Evolutionary conservation across 2,113 vertebrate genomes (phyloP), one percentile per base, ranked within the genome.

Genomic region (Aldabrachelys gigantea): DNA sequence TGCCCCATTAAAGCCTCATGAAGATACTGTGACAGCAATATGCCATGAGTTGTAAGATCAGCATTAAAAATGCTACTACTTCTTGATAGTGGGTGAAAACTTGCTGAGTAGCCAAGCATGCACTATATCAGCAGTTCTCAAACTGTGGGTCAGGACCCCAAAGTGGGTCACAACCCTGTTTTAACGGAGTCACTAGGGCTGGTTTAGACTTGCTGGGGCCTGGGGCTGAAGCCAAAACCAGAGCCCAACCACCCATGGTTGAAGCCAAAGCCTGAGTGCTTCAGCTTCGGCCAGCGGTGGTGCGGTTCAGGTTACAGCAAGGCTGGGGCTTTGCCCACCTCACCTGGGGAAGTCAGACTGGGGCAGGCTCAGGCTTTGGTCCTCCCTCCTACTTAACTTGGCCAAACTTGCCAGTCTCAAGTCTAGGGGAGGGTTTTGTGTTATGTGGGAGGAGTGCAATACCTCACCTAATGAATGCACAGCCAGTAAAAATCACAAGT

Each of bases 401-500:
- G 65, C 35, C 19, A 72, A 22, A 38, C 19, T 72, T n/a, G 80
- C 52, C 52, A 47, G 4, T 47, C 50, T 84, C 84, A 44, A 87
- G 81, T 56, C 44, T 62, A 79, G 24, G 75, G 5, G 5, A 76
- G 22, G 75, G 11, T 47, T 47, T 76, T 41, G 75, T 25, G 75
- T 47, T 76, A 12, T 44, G 75, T 12, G 22, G 72, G 22, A 13
- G 22, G 38, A 41, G 38, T 25, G n/a, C 62, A 69, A 69, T 17
- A 69, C 31, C 62, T 69, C 83, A 72, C 16, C 31, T 11, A 3
- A 2, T 16, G 59, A 81, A 49, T 0, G 3, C 54, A 82, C 69
- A 49, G 47, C 41, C 8, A 24, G 3, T 0, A 10, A 82, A 82
- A 53, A 79, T 1, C 1, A 3, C 5, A 2, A 41, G 14, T 29